These are phyloP conservation scores for Tyto alba DNA, from an alignment of 2,113 vertebrate species.

Conservation along the genomic window DNA sequence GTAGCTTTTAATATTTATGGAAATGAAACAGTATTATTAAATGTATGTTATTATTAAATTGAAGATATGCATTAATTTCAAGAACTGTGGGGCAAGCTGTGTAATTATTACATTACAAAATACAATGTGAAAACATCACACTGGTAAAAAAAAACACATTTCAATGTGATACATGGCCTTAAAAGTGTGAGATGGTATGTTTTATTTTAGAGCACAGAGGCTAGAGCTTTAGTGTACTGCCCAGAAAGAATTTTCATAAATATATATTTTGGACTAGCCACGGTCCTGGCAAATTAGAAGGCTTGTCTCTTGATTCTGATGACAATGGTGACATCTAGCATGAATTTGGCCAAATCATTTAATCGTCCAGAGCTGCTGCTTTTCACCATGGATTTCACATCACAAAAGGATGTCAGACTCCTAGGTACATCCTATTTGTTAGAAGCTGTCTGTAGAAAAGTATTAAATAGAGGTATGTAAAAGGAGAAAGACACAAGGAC, in stretches of 20 bases:
- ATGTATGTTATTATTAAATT: neutral
- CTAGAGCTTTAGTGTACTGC: neutral
- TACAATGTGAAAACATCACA: neutral
- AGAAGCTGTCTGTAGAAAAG: neutral
- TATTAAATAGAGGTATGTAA: neutral
- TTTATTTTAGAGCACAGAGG: neutral
- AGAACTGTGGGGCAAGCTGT: neutral
- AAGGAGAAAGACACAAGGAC: neutral
- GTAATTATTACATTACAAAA: neutral
- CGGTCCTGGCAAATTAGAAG: neutral
- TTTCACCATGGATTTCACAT: neutral
- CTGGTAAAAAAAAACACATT: neutral
- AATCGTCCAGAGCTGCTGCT: neutral
- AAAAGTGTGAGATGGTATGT: neutral
- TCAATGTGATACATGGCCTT: neutral
- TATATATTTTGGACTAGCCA: neutral
- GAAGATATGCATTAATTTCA: neutral
- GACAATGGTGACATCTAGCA: neutral
- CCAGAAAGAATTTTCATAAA: neutral
- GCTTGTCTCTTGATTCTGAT: neutral
- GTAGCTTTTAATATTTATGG: slow-evolving; percentile 42
- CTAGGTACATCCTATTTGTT: neutral
- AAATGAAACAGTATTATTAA: neutral
- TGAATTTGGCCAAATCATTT: neutral
- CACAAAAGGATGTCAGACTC: neutral